Percentiles rank a stretch among this genome's conserved stretches.
Conservation (phyloP, 2,888 invertebrate genomes). For the Synergus umbraculus region DNA sequence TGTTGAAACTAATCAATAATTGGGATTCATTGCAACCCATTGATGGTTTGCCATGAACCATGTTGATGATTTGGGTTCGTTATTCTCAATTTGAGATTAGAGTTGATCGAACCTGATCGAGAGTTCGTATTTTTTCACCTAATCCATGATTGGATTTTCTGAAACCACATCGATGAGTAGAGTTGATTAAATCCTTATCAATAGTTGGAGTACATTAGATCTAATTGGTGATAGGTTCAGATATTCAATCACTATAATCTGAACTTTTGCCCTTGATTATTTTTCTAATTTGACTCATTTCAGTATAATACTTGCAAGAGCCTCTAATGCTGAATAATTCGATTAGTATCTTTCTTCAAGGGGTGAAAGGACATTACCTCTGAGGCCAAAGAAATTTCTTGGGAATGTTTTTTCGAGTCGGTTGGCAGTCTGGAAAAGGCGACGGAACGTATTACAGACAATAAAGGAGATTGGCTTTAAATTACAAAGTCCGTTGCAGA, state of each 20-base stretch:
- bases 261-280: no score
- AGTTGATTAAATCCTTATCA: no score
- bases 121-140: no score
- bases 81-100: neutral
- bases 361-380: neutral
- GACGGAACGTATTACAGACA: conserved; percentile 65
- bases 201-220: no score
- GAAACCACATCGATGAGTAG: no score
- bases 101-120: neutral
- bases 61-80: neutral
- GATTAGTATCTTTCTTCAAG: neutral
- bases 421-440: conserved; percentile 47
- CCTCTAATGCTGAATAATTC: neutral
- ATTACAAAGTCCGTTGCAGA: conserved; percentile 73
- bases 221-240: no score
- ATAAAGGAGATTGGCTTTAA: conserved; percentile 72
- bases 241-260: no score
- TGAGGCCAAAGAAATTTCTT: conserved; percentile 8
- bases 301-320: neutral
- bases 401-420: conserved; percentile 33
- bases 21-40: neutral
- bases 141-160: no score
- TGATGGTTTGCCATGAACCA: neutral
- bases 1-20: neutral
- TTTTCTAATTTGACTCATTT: no score